Evolutionary conservation across 1,140 invertebrate species (phyloP), one percentile per base, ranked within the genome.

Genomic region (Cotesia typhae): DNA sequence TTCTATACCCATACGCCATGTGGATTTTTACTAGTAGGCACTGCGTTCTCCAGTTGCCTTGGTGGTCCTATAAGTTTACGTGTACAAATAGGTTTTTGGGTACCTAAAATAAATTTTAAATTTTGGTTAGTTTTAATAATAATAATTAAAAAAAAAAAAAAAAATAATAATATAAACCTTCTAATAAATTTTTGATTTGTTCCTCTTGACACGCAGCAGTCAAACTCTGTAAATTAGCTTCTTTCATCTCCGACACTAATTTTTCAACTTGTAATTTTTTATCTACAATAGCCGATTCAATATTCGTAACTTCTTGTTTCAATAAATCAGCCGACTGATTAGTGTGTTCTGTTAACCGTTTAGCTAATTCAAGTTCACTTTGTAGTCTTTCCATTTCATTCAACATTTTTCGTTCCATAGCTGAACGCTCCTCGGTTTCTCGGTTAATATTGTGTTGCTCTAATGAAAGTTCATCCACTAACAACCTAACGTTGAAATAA

Each of bases 1-100:
- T 66, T 74, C 89, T 89, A 98, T 53, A 98, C 96, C 96, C 96
- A 98, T 66, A 98, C 96, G 35, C 96, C 96, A 81, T 98, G 95
- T 52, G 96, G 96, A 87, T 97, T 97, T 87, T 97, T 96, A 84
- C 94, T 96, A 14, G 95, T 96, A 55, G 95, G 95, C 60, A 96
- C 95, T 47, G 96, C 95, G 85, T 95, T 97, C 87, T 97, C 95
- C 52, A 97, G 86, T 84, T 97, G 94, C 74, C 95, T 89, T 51
- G 95, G 94, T 38, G 95, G 96, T 14, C 95, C 95, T 77, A 96
- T 94, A 86, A 97, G 96, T 84, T 94, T 92, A 67, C 95, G 89
- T 60, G 93, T 94, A 84, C 94, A 96, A 60, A 94, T 94, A 53
- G 93, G 92, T 86, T 95, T 94, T 78, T 92, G 91, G 68, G 92